Percentiles rank a stretch among this genome's conserved stretches.
Evolutionary conservation across 2,797 vertebrate species (phyloP).

Genomic region (Dicrostonyx torquatus): DNA sequence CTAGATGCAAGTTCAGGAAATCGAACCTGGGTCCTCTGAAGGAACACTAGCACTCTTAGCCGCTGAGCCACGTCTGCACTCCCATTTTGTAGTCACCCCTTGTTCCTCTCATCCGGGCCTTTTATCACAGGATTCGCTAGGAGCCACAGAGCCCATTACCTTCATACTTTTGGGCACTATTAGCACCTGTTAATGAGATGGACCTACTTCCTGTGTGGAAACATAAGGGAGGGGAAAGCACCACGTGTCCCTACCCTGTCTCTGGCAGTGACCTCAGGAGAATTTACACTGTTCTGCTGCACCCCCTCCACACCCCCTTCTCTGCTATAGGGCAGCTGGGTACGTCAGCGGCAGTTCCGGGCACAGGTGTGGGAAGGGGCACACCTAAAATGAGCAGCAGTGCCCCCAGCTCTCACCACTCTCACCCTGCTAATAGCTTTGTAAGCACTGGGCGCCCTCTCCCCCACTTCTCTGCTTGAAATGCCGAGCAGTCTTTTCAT

Average conservation of each 20-base stretch:
- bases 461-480: neutral
- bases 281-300: neutral
- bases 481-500: neutral
- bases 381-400: neutral
- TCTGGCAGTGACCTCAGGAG: neutral
- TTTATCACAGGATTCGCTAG: neutral
- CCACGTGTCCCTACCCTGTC: neutral
- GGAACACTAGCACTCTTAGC: too few species aligned
- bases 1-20: neutral
- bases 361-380: too few species aligned
- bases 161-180: neutral
- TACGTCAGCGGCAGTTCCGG: neutral
- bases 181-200: neutral
- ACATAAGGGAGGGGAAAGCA: neutral
- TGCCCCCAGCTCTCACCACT: neutral
- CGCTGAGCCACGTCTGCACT: neutral
- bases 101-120: neutral
- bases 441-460: neutral
- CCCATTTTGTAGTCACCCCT: neutral
- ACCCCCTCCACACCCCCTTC: fast-evolving
- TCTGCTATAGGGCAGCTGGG: too few species aligned
- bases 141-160: neutral
- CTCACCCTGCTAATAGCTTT: neutral
- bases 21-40: neutral
- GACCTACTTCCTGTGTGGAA: neutral